Evolutionary conservation across 2,113 vertebrate genomes (phyloP), one percentile per base, ranked within the genome.

Genomic region (Atherinomorus stipes): DNA sequence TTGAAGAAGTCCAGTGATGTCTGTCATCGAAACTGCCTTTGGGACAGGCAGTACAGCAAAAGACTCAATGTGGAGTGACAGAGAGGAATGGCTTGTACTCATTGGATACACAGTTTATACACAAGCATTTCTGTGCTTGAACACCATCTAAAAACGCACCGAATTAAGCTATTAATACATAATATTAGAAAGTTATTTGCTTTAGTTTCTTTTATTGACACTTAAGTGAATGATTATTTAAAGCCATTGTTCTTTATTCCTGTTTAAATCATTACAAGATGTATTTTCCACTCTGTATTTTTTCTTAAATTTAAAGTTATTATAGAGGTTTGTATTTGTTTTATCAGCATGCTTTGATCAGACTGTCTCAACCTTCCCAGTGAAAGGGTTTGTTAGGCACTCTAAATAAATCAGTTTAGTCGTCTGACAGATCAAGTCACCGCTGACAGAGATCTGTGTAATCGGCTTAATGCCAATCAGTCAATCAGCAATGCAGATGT

Each of bases 1-100:
- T 77, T 37, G 13, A 61, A 81, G 26, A 81, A 65, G 77, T 78
- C 71, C 61, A 57, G 57, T 74, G 65, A 44, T 12, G 38, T 59
- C 54, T 56, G 66, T 90, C 78, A 90, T 91, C 90, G 85, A 83
- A 85, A 42, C 44, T 57, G 47, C 78, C 52, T 70, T 54, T 82
- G 80, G 68, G 73, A 74, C 22, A 52, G 47, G 38, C 40, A 69
- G 67, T 45, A 83, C 47, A 54, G 60, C 76, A 74, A 65, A 72
- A 50, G 40, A 40, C 57, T 69, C 78, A 13, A 47, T 51, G 47
- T 64, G 62, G 72, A 65, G 11, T 21, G 56, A 58, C 53, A 19
- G 52, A 52, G 42, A 71, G 74, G 65, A 77, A 57, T 53, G 69
- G 58, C 37, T 72, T 53, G 38, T 57, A n/a, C 76, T 81, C 38